Percentiles rank a stretch among this genome's conserved stretches.
Evolutionary conservation across 2,888 invertebrate genomes (phyloP).

Genomic region (Synergus laeviventris): DNA sequence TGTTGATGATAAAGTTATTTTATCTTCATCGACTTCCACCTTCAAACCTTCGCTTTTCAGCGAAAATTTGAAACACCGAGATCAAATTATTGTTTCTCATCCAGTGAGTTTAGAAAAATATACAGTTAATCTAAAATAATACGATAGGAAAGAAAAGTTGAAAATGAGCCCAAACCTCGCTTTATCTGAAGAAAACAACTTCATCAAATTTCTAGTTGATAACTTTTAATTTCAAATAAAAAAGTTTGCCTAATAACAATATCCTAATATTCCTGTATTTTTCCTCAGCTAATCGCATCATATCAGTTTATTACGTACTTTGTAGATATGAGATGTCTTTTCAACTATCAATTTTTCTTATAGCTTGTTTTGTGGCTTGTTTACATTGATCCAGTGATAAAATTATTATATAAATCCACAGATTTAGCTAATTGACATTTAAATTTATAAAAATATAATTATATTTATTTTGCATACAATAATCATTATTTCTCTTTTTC

Average conservation of each 20-base stretch:
- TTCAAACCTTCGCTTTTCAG: conserved; percentile 93
- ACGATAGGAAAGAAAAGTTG: too few species aligned
- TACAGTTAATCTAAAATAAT: neutral
- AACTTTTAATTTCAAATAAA: neutral
- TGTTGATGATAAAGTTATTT: conserved; percentile 85
- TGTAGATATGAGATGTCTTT: conserved; percentile 10
- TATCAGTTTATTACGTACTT: neutral
- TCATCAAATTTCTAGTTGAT: too few species aligned
- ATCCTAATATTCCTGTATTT: neutral
- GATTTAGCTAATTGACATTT: too few species aligned
- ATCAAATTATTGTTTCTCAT: conserved; percentile 89
- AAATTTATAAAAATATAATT: too few species aligned
- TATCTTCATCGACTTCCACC: conserved; percentile 96
- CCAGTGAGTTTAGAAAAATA: conserved; percentile 80
- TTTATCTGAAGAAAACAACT: too few species aligned
- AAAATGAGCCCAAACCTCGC: too few species aligned
- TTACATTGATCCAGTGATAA: neutral
- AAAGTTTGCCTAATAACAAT: neutral
- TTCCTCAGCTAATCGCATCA: neutral
- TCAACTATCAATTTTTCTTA: neutral
- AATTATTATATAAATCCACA: neutral
- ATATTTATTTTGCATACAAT: neutral
- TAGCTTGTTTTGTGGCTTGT: neutral
- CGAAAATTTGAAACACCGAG: conserved; percentile 85
- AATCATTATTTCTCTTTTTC: conserved; percentile 9